phyloP scores from a whole-genome alignment of 2,888 invertebrate species.

The Heliconius ismenius region DNA sequence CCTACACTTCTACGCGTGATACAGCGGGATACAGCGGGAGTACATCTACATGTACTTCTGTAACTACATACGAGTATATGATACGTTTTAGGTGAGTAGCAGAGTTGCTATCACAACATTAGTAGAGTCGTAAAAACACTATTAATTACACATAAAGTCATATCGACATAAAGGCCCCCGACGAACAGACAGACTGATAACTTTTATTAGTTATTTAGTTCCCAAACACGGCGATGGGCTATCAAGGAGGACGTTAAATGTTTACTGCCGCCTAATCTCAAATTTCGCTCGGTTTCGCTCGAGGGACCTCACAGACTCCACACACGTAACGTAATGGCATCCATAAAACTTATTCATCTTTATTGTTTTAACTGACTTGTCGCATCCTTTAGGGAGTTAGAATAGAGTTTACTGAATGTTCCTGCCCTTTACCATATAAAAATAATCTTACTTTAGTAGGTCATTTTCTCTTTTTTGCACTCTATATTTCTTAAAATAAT shows the following conservation, averaged over 20 bases:
- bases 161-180: constrained; percentile 51
- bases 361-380: neutral
- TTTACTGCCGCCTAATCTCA: constrained; percentile 74
- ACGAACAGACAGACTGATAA: constrained; percentile 53
- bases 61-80: neutral
- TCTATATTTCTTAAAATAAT: neutral
- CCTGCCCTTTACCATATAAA: too few relatives aligned
- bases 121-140: constrained; percentile 60
- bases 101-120: constrained; percentile 29
- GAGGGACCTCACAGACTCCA: neutral
- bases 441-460: too few relatives aligned
- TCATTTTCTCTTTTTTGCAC: neutral
- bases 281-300: constrained; percentile 75
- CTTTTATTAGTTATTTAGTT: constrained; percentile 38
- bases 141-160: constrained; percentile 69
- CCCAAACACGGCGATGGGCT: constrained; percentile 37
- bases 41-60: too few relatives aligned
- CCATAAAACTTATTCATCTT: neutral
- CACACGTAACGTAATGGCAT: neutral
- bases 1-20: neutral
- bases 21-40: too few relatives aligned
- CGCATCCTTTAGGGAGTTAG: neutral
- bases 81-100: neutral
- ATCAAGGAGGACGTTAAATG: constrained; percentile 57
- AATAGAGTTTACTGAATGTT: too few relatives aligned